Base-by-base conservation (phyloP, 2,888 invertebrate species). In the Cyrtodaria siliqua region DNA sequence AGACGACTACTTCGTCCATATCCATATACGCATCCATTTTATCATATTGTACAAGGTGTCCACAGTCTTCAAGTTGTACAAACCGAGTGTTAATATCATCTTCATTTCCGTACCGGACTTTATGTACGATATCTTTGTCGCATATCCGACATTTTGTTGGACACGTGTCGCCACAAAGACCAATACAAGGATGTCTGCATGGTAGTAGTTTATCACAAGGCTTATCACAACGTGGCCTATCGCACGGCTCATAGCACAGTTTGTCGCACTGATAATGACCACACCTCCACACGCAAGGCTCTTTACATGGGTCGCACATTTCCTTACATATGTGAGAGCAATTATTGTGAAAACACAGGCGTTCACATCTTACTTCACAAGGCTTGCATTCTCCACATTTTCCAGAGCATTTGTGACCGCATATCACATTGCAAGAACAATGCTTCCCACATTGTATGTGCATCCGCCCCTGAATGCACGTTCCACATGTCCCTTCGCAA, bases 151-250 rank as follows among this genome's bases (percentile, higher is more conserved):
- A 96, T 61, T 95, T 86, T 38, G 91, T 91, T 18, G 95, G 95
- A 91, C 96, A 96, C 12, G 94, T 95, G 91, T 96, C 96, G n/a
- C 95, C 96, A 93, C 96, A 96, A 60, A 95, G 94, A 16, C 96
- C 96, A 88, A 95, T 94, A 92, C 96, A 89, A 8, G 14, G 33
- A 64, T 88, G 89, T 76, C 88, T 88, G 2, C 20, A n/a, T n/a
- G n/a, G 12, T 33, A 87, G 63, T 26, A 20, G 20, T 55, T 79
- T 61, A 8, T 40, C 42, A 60, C 89, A 89, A n/a, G 72, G 73
- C n/a, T 62, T 44, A 68, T 85, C 56, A 59, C 83, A 89, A 26
- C 87, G 85, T 2, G 72, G 84, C 20, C 93, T 83, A 53, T 92
- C 84, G 75, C 93, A 94, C 0, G 85, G 71, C 69, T 93, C 89